These are phyloP conservation scores for Oasisia sp. DNA, from an alignment of 2,888 invertebrate genomes.

Conservation along the genomic window DNA sequence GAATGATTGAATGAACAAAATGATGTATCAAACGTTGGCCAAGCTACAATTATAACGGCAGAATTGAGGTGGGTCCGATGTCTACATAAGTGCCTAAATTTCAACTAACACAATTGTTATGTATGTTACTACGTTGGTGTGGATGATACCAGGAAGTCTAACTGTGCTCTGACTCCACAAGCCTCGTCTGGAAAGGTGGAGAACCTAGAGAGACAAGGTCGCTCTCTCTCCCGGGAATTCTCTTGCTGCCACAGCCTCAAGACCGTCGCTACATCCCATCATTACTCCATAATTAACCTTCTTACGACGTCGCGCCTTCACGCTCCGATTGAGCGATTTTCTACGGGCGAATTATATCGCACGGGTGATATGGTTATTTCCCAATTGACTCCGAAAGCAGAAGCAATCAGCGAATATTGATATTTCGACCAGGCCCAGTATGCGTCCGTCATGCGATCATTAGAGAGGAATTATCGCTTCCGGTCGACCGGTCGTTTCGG, in stretches of 20 bases:
- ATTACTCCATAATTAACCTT: neutral
- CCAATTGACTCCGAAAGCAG: slow-evolving; percentile 13
- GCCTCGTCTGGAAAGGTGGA: neutral
- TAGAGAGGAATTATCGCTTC: slow-evolving; percentile 13
- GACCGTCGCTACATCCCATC: neutral
- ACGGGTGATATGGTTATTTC: slow-evolving; percentile 17
- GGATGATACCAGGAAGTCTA: too few relatives aligned
- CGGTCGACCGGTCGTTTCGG: neutral
- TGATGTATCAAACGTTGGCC: too few relatives aligned
- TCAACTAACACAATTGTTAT: too few relatives aligned
- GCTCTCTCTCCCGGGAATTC: neutral
- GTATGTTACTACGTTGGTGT: too few relatives aligned
- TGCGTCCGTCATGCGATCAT: neutral
- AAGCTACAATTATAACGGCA: too few relatives aligned
- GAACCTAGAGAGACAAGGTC: neutral
- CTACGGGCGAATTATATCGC: neutral
- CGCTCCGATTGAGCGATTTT: slow-evolving; percentile 8
- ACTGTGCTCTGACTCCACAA: too few relatives aligned
- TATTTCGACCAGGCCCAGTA: neutral
- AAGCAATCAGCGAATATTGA: slow-evolving; percentile 17
- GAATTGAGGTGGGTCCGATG: too few relatives aligned
- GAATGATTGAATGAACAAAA: too few relatives aligned
- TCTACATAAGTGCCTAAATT: too few relatives aligned
- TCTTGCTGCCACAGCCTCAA: neutral
- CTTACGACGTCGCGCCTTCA: slow-evolving; percentile 13